Evolutionary conservation across 2,113 vertebrate genomes (phyloP).

Genomic region (Spea bombifrons): DNA sequence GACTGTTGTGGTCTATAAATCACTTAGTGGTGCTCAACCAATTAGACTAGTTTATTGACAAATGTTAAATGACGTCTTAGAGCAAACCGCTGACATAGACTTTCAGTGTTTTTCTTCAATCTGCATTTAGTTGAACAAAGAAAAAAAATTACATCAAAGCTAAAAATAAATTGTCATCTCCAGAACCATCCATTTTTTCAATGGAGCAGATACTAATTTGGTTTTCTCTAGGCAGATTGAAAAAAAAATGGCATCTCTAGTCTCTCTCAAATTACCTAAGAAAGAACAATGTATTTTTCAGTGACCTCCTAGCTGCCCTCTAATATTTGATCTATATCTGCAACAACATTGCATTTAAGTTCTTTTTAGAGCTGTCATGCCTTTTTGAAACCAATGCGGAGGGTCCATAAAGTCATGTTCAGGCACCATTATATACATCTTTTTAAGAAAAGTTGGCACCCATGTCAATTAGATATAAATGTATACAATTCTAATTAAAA

Average conservation of each 20-base stretch:
- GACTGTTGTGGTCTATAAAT: slow-evolving; percentile 35
- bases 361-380: too few species aligned
- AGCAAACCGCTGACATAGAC: slow-evolving; percentile 15
- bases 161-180: background rate
- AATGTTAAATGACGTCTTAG: slow-evolving; percentile 34
- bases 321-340: slow-evolving; percentile 3
- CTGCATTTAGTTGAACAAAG: background rate
- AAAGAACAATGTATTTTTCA: background rate
- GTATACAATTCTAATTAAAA: too few species aligned
- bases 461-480: too few species aligned
- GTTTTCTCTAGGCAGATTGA: background rate
- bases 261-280: background rate
- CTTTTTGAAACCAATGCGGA: too few species aligned
- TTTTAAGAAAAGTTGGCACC: too few species aligned
- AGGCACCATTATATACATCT: too few species aligned
- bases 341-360: background rate
- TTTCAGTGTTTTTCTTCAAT: slow-evolving; percentile 12
- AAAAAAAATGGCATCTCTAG: background rate
- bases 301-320: slow-evolving; percentile 5
- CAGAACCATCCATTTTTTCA: slow-evolving; percentile 4
- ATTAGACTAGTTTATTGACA: slow-evolving; percentile 35
- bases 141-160: background rate
- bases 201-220: background rate
- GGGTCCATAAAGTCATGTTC: too few species aligned
- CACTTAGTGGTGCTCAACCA: slow-evolving; percentile 29